Conservation (phyloP, 2,113 vertebrate genomes). For the Xyliphius kryptos region DNA sequence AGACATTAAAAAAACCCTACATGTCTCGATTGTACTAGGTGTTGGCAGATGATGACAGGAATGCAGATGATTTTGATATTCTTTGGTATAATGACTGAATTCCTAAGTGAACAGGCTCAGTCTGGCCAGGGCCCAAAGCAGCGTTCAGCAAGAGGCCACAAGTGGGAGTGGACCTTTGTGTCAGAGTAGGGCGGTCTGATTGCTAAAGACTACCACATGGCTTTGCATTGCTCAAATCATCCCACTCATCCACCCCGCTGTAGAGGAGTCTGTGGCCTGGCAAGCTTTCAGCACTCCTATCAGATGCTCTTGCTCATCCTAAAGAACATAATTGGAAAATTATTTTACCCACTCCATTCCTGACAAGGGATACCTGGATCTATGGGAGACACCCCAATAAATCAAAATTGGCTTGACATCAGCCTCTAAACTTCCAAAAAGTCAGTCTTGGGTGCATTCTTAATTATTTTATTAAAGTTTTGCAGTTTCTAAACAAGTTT, state of each 20-base stretch:
- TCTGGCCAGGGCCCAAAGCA: constrained; percentile 47
- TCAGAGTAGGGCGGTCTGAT: constrained; percentile 41
- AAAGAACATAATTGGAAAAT: constrained; percentile 50
- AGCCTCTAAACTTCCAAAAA: constrained; percentile 47
- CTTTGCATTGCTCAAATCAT: constrained; percentile 58
- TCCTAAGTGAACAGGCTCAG: constrained; percentile 51
- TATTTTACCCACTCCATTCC: constrained; percentile 41
- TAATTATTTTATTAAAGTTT: constrained; percentile 34
- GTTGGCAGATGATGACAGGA: constrained; percentile 34
- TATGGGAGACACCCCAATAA: constrained; percentile 50
- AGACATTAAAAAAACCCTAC: constrained; percentile 14
- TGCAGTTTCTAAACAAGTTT: constrained; percentile 29
- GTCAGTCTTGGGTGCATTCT: constrained; percentile 46
- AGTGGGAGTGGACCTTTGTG: constrained; percentile 40
- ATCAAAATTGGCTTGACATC: constrained; percentile 52
- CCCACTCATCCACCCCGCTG: constrained; percentile 64
- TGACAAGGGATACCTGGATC: constrained; percentile 44
- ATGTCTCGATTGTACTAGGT: constrained; percentile 22
- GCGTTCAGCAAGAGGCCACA: constrained; percentile 37
- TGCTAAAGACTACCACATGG: constrained; percentile 78
- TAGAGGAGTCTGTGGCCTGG: constrained; percentile 75
- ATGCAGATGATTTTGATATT: constrained; percentile 35
- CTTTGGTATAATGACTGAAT: constrained; percentile 35
- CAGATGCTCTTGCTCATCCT: constrained; percentile 58
- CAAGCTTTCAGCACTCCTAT: constrained; percentile 62